These are phyloP conservation scores for Sarcophaga variegata DNA, from an alignment of 2,888 invertebrate species.

Conservation along the genomic window DNA sequence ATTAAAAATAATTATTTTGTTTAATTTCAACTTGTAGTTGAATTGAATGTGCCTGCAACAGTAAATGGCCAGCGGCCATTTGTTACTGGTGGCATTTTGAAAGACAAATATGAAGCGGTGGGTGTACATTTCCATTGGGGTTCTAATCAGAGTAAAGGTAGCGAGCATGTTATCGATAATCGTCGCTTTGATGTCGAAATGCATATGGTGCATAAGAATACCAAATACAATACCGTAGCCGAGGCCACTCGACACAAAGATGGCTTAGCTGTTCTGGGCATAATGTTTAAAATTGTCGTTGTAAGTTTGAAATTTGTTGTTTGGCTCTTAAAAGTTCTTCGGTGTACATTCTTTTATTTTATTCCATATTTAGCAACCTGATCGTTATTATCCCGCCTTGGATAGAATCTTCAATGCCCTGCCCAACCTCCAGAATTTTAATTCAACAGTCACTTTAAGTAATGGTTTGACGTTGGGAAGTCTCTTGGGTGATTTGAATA, in stretches of 20 bases:
- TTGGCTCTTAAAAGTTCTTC: not conserved
- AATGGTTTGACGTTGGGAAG: slow-evolving; percentile 70
- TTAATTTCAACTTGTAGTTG: slow-evolving; percentile 68
- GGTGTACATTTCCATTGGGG: slow-evolving; percentile 87
- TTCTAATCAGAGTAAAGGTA: slow-evolving; percentile 86
- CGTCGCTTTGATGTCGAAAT: slow-evolving; percentile 84
- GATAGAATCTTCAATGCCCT: slow-evolving; percentile 73
- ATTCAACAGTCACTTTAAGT: slow-evolving; percentile 69
- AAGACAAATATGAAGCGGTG: slow-evolving; percentile 73
- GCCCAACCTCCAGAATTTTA: slow-evolving; percentile 68
- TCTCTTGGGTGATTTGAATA: slow-evolving; percentile 73
- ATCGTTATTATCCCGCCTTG: slow-evolving; percentile 67
- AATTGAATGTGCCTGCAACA: slow-evolving; percentile 73
- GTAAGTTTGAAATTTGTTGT: slow-evolving; percentile 47
- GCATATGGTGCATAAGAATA: slow-evolving; percentile 87
- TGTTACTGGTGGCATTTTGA: slow-evolving; percentile 73
- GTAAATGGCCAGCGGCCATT: slow-evolving; percentile 72
- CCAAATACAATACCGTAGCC: slow-evolving; percentile 83
- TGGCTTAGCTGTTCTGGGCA: slow-evolving; percentile 86
- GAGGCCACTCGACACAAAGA: slow-evolving; percentile 82
- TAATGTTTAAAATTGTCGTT: slow-evolving; percentile 83
- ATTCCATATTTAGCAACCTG: slow-evolving; percentile 14
- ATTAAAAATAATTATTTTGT: not conserved
- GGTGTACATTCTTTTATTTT: not conserved
- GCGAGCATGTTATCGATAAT: slow-evolving; percentile 79